Conservation (phyloP, 1,140 invertebrate genomes). For the Cotesia chilonis region DNA sequence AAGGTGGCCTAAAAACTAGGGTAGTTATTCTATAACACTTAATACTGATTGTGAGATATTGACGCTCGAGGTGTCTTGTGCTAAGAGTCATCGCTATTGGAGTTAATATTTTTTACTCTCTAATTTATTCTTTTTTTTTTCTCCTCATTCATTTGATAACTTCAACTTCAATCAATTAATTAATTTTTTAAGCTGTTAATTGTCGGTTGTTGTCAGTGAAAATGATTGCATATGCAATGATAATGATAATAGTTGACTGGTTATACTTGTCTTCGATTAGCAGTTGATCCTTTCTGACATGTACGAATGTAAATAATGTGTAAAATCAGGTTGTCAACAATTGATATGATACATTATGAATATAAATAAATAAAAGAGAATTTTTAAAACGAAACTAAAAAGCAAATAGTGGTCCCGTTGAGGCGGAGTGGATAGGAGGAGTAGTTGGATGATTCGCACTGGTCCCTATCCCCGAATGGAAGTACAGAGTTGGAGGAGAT, state of each 20-base stretch:
- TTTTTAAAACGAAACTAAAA: no score
- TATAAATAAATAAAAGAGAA: no score
- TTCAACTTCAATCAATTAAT: neutral
- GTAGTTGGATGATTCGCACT: neutral
- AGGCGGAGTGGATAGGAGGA: slow-evolving; percentile 44
- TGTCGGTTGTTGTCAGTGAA: slow-evolving; percentile 21
- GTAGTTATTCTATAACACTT: slow-evolving; percentile 46
- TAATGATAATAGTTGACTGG: slow-evolving; percentile 55
- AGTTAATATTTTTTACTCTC: no score
- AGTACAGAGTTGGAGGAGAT: slow-evolving; percentile 16
- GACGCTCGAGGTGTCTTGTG: neutral
- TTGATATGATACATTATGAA: no score
- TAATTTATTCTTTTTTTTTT: neutral
- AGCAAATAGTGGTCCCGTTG: slow-evolving; percentile 41
- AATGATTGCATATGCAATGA: slow-evolving; percentile 46
- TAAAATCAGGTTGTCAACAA: no score
- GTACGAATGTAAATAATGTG: no score
- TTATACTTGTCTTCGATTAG: no score
- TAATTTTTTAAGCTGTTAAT: neutral
- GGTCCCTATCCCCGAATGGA: neutral
- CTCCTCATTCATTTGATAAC: no score
- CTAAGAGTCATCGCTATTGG: no score
- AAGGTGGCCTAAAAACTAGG: slow-evolving; percentile 56
- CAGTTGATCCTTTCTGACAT: no score
- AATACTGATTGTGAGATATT: neutral